Base-by-base conservation (phyloP, 2,113 vertebrate species). In the Alectura lathami region DNA sequence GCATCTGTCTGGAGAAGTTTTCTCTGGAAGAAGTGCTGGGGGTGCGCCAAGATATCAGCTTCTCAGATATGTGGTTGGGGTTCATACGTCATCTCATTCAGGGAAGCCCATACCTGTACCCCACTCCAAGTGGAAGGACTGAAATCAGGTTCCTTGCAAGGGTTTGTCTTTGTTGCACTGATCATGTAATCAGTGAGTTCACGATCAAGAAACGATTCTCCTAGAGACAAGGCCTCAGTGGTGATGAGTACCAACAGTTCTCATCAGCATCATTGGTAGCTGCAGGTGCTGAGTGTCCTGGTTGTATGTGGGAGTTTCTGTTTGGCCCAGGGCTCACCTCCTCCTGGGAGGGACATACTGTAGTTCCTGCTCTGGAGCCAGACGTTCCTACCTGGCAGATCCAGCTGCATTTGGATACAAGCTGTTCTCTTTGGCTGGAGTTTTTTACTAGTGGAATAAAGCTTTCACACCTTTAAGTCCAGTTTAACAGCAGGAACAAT, bases 1-100 rank as follows among this genome's bases (percentile, higher is more conserved):
- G 59, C 54, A 91, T 47, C 40, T 91, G 17, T 64, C 54, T 45
- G 53, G 57, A 66, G 67, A 59, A 59, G 27, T 59, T 77, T 86
- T 81, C 54, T 22, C n/a, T 68, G 18, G 32, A 29, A 45, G 32
- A 40, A 66, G 24, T 1, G 1, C 32, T 67, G 72, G 3, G 9
- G 36, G 5, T 50, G 30, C 48, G 34, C 62, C 0, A 0, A 59
- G 16, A 56, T 51, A 62, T 13, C 2, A 1, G 2, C 36, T 76
- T 73, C 63, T 77, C 68, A 30, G 20, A 23, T 34, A 8, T 0
- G 11, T 42, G 54, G 24, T 73, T 86, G 54, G 40, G 38, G 13
- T 70, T 66, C 45, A 13, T 43, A 10, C 27, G 15, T 80, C 40
- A 9, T 42, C 26, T 70, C 54, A 16, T 4, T 47, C 13, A 67